These are phyloP conservation scores for Ceratotherium simum DNA, from an alignment of 2,113 vertebrate genomes.

Conservation along the genomic window DNA sequence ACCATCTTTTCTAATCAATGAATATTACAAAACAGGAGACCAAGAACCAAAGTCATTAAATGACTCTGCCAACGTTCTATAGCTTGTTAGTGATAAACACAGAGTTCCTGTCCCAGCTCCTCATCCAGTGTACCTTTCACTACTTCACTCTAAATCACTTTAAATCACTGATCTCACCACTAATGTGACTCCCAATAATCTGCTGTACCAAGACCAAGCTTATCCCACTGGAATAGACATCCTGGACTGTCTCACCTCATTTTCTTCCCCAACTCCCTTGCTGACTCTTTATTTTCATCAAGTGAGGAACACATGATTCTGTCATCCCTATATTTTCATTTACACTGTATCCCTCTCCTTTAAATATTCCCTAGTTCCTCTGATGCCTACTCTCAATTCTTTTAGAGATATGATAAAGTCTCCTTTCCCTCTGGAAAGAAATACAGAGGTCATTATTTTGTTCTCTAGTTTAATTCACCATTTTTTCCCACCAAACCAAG, in stretches of 20 bases:
- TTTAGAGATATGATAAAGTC: background rate
- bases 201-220: background rate
- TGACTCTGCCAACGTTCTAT: background rate
- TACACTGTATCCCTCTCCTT: background rate
- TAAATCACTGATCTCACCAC: background rate
- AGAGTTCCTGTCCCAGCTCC: background rate
- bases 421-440: background rate
- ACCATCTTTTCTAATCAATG: background rate
- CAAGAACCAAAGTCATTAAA: background rate
- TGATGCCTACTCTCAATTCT: background rate
- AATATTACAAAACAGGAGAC: slow-evolving; percentile 39
- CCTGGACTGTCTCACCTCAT: background rate
- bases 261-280: background rate
- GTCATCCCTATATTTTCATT: slow-evolving; percentile 17
- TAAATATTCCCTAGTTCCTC: background rate
- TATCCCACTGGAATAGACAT: background rate
- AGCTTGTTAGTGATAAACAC: background rate
- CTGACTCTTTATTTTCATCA: background rate
- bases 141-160: background rate
- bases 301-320: background rate
- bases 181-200: background rate
- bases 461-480: background rate
- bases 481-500: background rate
- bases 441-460: background rate
- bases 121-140: background rate